Evolutionary conservation across 2,888 invertebrate genomes (phyloP).

Genomic region (Lasioglossum vierecki): DNA sequence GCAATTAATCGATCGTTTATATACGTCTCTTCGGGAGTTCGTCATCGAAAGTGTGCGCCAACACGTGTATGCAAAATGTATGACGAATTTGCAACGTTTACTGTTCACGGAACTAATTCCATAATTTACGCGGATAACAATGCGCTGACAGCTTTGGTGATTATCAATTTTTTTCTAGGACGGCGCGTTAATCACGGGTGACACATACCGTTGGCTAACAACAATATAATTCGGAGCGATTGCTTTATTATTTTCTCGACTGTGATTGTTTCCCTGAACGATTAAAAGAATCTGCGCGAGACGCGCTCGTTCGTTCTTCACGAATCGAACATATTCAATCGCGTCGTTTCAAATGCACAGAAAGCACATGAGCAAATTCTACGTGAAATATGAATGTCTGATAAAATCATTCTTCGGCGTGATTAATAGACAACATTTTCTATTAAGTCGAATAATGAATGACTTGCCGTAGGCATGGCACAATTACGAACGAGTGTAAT

Average conservation of each 20-base stretch:
- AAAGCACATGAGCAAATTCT: neutral
- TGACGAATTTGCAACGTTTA: neutral
- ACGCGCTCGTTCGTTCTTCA: too few species aligned
- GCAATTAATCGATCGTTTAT: too few species aligned
- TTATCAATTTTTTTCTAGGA: neutral
- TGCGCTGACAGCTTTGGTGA: neutral
- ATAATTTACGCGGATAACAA: neutral
- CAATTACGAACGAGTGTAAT: neutral
- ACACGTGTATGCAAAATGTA: conserved; percentile 12
- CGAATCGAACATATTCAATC: neutral
- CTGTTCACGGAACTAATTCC: conserved; percentile 9
- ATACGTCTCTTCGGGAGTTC: too few species aligned
- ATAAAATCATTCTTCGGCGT: neutral
- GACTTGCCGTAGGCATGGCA: neutral
- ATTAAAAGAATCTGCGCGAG: neutral
- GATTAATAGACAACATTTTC: neutral
- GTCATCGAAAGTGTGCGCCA: too few species aligned
- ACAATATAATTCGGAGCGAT: conserved; percentile 9
- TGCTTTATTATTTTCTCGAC: neutral
- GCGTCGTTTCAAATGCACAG: neutral
- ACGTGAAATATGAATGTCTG: neutral
- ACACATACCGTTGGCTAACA: neutral
- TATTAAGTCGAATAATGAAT: neutral
- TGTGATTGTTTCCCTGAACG: neutral
- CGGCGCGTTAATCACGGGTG: neutral